Evolutionary conservation across 2,888 invertebrate genomes (phyloP), one percentile per base, ranked within the genome.

Genomic region (Drosophila incognita): DNA sequence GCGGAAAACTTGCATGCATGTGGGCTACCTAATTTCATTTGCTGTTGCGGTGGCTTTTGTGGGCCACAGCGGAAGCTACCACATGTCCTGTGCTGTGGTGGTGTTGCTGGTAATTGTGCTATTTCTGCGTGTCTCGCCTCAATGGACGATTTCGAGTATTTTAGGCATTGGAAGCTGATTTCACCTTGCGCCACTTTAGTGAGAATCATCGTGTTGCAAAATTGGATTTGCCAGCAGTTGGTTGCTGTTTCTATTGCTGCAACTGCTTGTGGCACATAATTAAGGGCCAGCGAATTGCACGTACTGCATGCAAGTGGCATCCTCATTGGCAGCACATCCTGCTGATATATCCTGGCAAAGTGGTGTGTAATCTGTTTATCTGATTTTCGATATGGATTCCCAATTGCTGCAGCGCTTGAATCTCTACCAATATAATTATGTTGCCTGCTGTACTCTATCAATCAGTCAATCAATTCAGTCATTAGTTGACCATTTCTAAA

Each of bases 21-120:
- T 59, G 70, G 76, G 61, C 29, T 53, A 82, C 69, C 76, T 76
- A 82, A 87, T 82, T 87, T 67, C 70, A 87, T 83, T 81, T 73
- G 79, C 66, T 48, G 60, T 57, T 71, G 33, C 46, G 38, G 51
- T 38, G 68, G 46, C 40, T 68, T 36, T 54, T 36, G 7, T 38
- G 29, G 42, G 24, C 24, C 11, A 2, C 18, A 4, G 31, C 31
- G 29, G 13, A 7, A 46, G 24, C 24, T 15, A 4, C 46, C 46
- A 24, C 46, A 46, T 21, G 46, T 46, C 13, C 21, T 15, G 46
- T 13, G 36, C 49, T 29, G n/a, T n/a, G 29, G 11, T 10, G 18
- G 11, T 38, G 11, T 5, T 21, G 11, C 1, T 56, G 68, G 51
- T 42, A 48, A 7, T 4, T 7, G 7, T 24, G 46, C 46, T 38